Evolutionary conservation across 2,113 vertebrate genomes (phyloP).

Genomic region (cattle (Bos taurus)): DNA sequence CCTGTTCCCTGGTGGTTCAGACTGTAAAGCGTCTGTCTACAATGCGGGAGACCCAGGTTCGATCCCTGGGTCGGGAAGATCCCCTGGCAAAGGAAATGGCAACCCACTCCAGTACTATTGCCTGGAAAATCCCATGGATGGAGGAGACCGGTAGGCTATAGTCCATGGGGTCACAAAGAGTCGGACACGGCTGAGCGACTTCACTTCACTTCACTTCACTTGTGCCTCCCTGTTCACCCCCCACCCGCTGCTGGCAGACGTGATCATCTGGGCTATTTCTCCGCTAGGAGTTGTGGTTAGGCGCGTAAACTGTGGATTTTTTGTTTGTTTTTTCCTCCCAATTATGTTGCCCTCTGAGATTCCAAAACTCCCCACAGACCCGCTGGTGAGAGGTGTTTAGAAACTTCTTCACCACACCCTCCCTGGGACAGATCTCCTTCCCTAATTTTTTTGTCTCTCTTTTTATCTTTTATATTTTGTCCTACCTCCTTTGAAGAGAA

Average conservation of each 20-base stretch:
- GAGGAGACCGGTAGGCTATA: too few relatives aligned
- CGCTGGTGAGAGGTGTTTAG: neutral
- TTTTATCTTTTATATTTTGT: neutral
- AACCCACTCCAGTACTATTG: too few relatives aligned
- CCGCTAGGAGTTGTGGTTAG: neutral
- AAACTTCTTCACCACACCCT: neutral
- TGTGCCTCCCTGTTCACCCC: neutral
- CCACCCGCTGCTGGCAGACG: fast-evolving
- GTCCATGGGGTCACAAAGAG: too few relatives aligned
- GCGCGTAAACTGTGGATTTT: neutral
- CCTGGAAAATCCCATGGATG: too few relatives aligned
- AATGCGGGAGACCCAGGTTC: too few relatives aligned
- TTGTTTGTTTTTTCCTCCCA: neutral
- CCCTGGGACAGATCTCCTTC: neutral
- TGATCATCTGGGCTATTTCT: neutral
- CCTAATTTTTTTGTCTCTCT: neutral
- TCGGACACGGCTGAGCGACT: too few relatives aligned
- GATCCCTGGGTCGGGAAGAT: too few relatives aligned
- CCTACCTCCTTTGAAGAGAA: neutral
- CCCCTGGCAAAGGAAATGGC: too few relatives aligned
- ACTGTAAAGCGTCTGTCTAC: too few relatives aligned
- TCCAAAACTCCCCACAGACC: neutral
- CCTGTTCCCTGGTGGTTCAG: too few relatives aligned
- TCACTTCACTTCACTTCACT: too few relatives aligned
- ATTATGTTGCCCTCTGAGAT: neutral